Percentiles rank a stretch among this genome's conserved stretches.
These are phyloP conservation scores for Struthio camelus DNA, from an alignment of 2,113 vertebrate species.

Conservation along the genomic window DNA sequence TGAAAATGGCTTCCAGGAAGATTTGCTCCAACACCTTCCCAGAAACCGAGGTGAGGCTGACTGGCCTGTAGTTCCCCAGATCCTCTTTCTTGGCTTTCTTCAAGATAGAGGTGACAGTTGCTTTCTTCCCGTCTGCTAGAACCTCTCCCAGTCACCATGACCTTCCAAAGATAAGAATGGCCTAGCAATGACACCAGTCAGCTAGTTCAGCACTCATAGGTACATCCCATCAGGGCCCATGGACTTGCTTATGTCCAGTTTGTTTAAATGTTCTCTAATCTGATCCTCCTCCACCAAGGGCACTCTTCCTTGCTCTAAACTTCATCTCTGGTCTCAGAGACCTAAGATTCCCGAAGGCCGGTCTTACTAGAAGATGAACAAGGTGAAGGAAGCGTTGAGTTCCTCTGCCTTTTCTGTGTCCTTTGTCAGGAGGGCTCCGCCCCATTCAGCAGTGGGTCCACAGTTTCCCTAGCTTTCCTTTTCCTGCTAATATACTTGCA, in stretches of 20 bases:
- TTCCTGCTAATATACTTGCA: neutral
- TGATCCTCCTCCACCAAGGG: neutral
- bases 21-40: neutral
- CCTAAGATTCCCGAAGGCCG: neutral
- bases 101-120: neutral
- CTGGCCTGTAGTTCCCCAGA: neutral
- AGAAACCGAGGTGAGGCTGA: neutral
- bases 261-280: neutral
- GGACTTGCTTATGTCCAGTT: neutral
- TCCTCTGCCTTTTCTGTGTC: neutral
- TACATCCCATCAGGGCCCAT: neutral
- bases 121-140: neutral
- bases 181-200: neutral
- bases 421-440: neutral
- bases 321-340: neutral
- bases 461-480: neutral
- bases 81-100: neutral
- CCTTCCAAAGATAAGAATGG: neutral
- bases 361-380: neutral
- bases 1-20: neutral
- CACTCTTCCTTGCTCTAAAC: neutral
- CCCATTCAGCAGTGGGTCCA: neutral
- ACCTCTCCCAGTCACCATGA: neutral
- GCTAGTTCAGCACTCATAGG: neutral
- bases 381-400: neutral